A percentile compares a stretch with the other conserved stretches of the same genome.
These are phyloP conservation scores for Rhinoraja longicauda DNA, from an alignment of 2,797 vertebrate genomes.

Conservation along the genomic window DNA sequence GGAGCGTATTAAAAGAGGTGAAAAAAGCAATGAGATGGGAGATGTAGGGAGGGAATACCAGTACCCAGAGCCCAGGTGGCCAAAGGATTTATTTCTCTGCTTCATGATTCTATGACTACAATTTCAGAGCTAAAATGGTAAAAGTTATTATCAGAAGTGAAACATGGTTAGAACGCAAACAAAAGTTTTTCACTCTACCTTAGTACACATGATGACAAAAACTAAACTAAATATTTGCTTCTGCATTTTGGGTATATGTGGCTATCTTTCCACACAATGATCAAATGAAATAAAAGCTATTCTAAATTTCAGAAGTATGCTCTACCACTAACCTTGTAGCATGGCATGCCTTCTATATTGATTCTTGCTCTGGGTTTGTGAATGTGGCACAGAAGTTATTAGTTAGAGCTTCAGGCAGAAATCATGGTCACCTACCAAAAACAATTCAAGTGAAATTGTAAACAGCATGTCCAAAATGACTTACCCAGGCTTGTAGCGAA, in stretches of 20 bases:
- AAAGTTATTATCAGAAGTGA: background rate
- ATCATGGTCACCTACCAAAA: constrained; percentile 22
- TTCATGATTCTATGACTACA: no score
- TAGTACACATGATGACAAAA: no score
- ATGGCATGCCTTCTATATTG: background rate
- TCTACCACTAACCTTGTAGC: background rate
- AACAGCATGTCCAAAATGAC: constrained; percentile 20
- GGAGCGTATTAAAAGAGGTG: no score
- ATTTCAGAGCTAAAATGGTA: background rate
- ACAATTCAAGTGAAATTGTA: constrained; percentile 34
- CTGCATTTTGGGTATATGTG: background rate
- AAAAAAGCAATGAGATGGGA: no score
- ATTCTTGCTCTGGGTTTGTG: background rate
- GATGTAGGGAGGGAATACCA: no score
- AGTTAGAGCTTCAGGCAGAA: constrained; percentile 32
- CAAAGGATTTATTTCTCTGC: no score
- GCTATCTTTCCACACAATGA: background rate
- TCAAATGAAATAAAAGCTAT: background rate
- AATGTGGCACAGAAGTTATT: constrained; percentile 19
- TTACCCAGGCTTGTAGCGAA: background rate
- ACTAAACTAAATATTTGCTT: background rate
- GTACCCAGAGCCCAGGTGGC: no score
- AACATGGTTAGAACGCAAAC: no score
- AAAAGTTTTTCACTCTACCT: no score
- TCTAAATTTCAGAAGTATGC: background rate